These are phyloP conservation scores for Miichthys miiuy DNA, from an alignment of 2,797 vertebrate species.

Conservation along the genomic window DNA sequence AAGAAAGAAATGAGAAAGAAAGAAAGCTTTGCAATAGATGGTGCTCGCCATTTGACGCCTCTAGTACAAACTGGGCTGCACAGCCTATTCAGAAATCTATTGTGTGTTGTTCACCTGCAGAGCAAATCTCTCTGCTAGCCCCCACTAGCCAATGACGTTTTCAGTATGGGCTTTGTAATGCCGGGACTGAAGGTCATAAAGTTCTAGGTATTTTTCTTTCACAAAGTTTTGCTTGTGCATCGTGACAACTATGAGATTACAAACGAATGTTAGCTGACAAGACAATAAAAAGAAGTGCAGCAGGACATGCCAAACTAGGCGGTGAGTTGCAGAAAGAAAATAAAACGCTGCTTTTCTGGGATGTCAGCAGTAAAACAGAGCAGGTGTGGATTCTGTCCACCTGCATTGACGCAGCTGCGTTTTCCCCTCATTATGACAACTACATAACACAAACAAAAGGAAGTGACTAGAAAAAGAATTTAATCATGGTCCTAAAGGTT, in stretches of 20 bases:
- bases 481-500: neutral
- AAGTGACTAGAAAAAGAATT: constrained; percentile 7
- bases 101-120: constrained; percentile 49
- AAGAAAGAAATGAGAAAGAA: constrained; percentile 15
- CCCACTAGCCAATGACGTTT: constrained; percentile 42
- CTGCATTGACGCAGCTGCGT: neutral
- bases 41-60: constrained; percentile 23
- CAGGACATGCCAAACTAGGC: constrained; percentile 26
- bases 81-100: constrained; percentile 33
- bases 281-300: neutral
- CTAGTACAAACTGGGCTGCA: constrained; percentile 17
- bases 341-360: constrained; percentile 5
- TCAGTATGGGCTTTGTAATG: constrained; percentile 41
- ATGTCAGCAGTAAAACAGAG: constrained; percentile 23
- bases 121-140: constrained; percentile 37
- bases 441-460: neutral
- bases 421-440: neutral
- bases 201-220: constrained; percentile 34
- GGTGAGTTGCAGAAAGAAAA: neutral
- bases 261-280: constrained; percentile 47
- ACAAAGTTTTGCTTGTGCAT: constrained; percentile 23
- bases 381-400: constrained; percentile 10
- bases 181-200: constrained; percentile 7
- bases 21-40: constrained; percentile 21
- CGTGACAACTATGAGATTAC: constrained; percentile 35